Percentiles rank a stretch among this genome's conserved stretches.
These are phyloP conservation scores for Hartigia nigra DNA, from an alignment of 2,888 invertebrate species.

Conservation along the genomic window DNA sequence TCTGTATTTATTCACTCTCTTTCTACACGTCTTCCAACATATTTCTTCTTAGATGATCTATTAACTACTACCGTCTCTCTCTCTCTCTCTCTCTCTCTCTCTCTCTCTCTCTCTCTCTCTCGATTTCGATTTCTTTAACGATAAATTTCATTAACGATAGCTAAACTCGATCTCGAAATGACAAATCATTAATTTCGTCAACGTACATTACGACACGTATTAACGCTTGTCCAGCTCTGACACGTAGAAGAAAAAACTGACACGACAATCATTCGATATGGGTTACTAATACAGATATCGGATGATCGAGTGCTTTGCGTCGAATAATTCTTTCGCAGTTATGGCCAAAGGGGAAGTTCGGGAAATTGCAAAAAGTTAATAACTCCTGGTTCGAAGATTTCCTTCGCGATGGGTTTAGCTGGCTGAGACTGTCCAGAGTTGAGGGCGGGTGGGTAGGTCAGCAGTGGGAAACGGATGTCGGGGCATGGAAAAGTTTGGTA, in stretches of 20 bases:
- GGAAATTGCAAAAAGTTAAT: constrained; percentile 27
- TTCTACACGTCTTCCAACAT: too few relatives aligned
- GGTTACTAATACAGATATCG: background rate
- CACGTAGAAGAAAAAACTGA: background rate
- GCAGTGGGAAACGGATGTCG: constrained; percentile 18
- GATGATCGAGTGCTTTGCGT: constrained; percentile 10
- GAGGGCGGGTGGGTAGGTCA: background rate
- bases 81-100: too few relatives aligned
- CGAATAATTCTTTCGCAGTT: background rate
- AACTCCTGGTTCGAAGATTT: constrained; percentile 20
- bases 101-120: too few relatives aligned
- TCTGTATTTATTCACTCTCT: too few relatives aligned
- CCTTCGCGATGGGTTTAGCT: background rate
- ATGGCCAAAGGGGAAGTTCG: constrained; percentile 21
- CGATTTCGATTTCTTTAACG: too few relatives aligned
- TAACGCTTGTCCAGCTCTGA: background rate
- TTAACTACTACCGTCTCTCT: too few relatives aligned
- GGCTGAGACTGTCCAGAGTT: background rate
- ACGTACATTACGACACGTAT: too few relatives aligned
- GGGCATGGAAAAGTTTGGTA: constrained; percentile 48
- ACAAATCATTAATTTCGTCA: too few relatives aligned
- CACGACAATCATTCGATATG: background rate
- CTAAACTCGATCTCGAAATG: background rate
- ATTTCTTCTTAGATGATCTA: too few relatives aligned
- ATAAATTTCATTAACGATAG: background rate